Base-by-base conservation (phyloP, 1,140 invertebrate genomes). In the Dendroctonus ponderosae region DNA sequence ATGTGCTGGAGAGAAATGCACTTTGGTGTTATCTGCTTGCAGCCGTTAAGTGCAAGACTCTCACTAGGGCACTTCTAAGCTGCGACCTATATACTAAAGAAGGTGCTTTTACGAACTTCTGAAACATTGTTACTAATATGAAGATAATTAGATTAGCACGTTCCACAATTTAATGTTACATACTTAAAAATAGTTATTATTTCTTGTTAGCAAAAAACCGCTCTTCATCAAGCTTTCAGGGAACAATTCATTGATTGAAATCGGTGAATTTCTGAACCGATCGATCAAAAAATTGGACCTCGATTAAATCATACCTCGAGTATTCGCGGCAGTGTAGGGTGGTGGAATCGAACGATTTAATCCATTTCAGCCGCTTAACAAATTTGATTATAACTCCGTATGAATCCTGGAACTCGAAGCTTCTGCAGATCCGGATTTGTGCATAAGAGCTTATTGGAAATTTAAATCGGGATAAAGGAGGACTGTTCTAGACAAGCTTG, bases 381-480 rank as follows among this genome's bases (percentile, higher is more conserved):
- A 58, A 58, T 58, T 58, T 58, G 56, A 58, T 58, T 58, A 58
- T 58, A 58, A 58, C 41, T 44, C 56, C 56, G 56, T 58, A 58
- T 58, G 56, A 58, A 58, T 58, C 42, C 42, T 46, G 41, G 42
- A 54, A 38, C 38, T 43, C 56, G 41, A 46, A 46, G 56, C 15
- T 43, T 26, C 56, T 58, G 56, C 56, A 42, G 56, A 58, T 58
- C 56, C 56, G 56, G 56, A 58, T 58, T 58, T 58, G 56, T 58
- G 56, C 56, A 58, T 58, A 58, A 58, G 56, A 58, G 56, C 56
- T 58, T 58, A 58, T 58, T 58, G 56, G 56, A 58, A 58, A 58
- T 58, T 58, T 58, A 58, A 58, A 58, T 58, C 56, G n/a, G 56
- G 56, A 58, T 58, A 58, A 58, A 40, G 52, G 15, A 9, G 52